These are phyloP conservation scores for Maniola hyperantus DNA, from an alignment of 2,888 invertebrate species.

Conservation along the genomic window DNA sequence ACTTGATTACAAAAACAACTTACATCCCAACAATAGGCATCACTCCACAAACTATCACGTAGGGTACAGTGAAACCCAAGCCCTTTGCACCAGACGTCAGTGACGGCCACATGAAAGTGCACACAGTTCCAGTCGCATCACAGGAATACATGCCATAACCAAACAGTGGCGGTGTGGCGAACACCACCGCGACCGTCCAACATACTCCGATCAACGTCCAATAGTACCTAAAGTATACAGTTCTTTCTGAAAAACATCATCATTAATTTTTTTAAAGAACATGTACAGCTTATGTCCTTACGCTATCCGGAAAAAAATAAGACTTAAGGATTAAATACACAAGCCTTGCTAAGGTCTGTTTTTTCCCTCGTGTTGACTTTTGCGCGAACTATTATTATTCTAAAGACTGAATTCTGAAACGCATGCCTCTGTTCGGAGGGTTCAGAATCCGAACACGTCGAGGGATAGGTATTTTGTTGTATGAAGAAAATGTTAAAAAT, in stretches of 20 bases:
- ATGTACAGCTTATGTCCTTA: not conserved
- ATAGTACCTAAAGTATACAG: constrained; percentile 68
- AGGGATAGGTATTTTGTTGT: too few relatives aligned
- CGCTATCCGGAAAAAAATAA: too few relatives aligned
- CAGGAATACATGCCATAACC: constrained; percentile 78
- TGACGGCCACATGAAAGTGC: constrained; percentile 76
- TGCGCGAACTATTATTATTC: too few relatives aligned
- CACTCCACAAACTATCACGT: constrained; percentile 68
- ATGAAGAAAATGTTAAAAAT: too few relatives aligned
- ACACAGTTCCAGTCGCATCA: constrained; percentile 75
- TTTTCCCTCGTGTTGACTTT: too few relatives aligned
- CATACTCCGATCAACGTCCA: constrained; percentile 68
- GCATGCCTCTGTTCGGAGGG: too few relatives aligned
- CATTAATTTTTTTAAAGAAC: constrained; percentile 42
- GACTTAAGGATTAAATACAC: not conserved
- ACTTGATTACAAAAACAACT: constrained; percentile 42
- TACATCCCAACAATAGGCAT: constrained; percentile 74
- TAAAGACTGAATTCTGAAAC: too few relatives aligned
- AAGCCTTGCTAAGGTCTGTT: too few relatives aligned
- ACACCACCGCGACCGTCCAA: constrained; percentile 68
- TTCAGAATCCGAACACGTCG: too few relatives aligned
- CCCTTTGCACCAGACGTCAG: constrained; percentile 62
- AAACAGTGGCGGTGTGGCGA: constrained; percentile 75
- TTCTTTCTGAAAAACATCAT: constrained; percentile 58
- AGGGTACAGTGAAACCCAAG: constrained; percentile 71